Conservation (phyloP, 2,797 vertebrate genomes). For the Carapus acus region DNA sequence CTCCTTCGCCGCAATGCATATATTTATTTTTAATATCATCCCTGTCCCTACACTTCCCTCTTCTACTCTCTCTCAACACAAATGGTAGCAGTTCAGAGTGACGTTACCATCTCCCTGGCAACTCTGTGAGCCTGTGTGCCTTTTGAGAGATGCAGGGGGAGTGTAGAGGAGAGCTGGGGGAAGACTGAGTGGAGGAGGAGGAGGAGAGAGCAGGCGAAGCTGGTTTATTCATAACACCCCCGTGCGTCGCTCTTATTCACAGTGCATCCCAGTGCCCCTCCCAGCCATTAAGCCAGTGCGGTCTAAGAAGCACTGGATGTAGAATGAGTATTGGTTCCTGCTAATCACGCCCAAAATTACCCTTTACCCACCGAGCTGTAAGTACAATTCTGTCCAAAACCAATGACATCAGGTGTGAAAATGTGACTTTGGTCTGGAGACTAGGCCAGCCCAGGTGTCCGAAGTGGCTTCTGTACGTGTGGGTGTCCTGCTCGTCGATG, state of each 20-base stretch:
- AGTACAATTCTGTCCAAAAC: slow-evolving; percentile 16
- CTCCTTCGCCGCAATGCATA: slow-evolving; percentile 28
- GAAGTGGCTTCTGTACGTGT: slow-evolving; percentile 37
- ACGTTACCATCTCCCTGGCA: slow-evolving; percentile 71
- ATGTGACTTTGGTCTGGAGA: slow-evolving; percentile 21
- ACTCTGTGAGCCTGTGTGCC: slow-evolving; percentile 53
- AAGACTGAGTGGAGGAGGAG: slow-evolving; percentile 34
- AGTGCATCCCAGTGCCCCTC: slow-evolving; percentile 31
- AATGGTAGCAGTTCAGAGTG: slow-evolving; percentile 70
- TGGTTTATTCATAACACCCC: slow-evolving; percentile 61
- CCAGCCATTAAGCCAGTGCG: slow-evolving; percentile 17
- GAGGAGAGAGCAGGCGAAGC: slow-evolving; percentile 37
- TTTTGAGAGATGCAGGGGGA: slow-evolving; percentile 12
- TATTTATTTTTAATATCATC: slow-evolving; percentile 65
- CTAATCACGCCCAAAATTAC: slow-evolving; percentile 34
- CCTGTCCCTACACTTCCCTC: slow-evolving; percentile 44
- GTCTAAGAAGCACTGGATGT: slow-evolving; percentile 11
- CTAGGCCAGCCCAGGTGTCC: slow-evolving; percentile 38
- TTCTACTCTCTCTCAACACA: slow-evolving; percentile 51
- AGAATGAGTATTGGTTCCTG: slow-evolving; percentile 9
- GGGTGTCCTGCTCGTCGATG: slow-evolving; percentile 61
- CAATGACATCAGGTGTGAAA: slow-evolving; percentile 10
- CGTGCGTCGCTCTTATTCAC: slow-evolving; percentile 40
- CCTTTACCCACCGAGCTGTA: slow-evolving; percentile 11
- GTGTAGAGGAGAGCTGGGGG: slow-evolving; percentile 30